These are phyloP conservation scores for Clitarchus hookeri DNA, from an alignment of 2,888 invertebrate species.

Conservation along the genomic window DNA sequence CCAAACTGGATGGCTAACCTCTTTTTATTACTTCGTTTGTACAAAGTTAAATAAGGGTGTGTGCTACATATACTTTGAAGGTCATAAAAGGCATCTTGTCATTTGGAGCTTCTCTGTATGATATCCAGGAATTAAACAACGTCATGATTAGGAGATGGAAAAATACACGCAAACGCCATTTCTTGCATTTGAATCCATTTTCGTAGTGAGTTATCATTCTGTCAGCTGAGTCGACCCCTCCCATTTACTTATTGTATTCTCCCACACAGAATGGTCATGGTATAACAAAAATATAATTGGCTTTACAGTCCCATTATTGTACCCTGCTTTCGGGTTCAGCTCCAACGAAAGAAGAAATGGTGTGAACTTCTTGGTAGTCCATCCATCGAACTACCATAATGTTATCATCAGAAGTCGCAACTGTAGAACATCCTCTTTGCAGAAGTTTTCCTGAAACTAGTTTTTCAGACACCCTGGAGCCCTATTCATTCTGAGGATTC, in stretches of 20 bases:
- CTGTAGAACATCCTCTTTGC: not conserved
- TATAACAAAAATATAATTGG: not conserved
- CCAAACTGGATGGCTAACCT: conserved; percentile 21
- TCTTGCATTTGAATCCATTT: conserved; percentile 16
- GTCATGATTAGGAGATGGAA: conserved; percentile 30
- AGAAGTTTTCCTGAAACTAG: conserved; percentile 9
- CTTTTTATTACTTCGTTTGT: not conserved
- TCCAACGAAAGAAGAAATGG: conserved; percentile 27
- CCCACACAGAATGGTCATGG: conserved; percentile 11
- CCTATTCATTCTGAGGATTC: not conserved
- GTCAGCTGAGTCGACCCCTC: conserved; percentile 32
- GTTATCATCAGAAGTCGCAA: conserved; percentile 10
- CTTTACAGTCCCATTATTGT: conserved; percentile 20
- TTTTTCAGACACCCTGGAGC: not conserved
- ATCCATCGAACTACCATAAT: conserved; percentile 32
- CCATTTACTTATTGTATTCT: conserved; percentile 31
- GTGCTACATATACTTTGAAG: not conserved
- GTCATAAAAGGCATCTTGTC: not conserved
- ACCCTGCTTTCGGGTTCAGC: not conserved
- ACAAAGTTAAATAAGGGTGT: not conserved
- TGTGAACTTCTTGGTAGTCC: conserved; percentile 32
- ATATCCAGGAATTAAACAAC: conserved; percentile 25
- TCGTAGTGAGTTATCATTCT: conserved; percentile 23
- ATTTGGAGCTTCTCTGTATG: not conserved
- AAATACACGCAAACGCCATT: conserved; percentile 26